phyloP scores from a whole-genome alignment of 2,113 vertebrate species.

The Lates calcarifer region DNA sequence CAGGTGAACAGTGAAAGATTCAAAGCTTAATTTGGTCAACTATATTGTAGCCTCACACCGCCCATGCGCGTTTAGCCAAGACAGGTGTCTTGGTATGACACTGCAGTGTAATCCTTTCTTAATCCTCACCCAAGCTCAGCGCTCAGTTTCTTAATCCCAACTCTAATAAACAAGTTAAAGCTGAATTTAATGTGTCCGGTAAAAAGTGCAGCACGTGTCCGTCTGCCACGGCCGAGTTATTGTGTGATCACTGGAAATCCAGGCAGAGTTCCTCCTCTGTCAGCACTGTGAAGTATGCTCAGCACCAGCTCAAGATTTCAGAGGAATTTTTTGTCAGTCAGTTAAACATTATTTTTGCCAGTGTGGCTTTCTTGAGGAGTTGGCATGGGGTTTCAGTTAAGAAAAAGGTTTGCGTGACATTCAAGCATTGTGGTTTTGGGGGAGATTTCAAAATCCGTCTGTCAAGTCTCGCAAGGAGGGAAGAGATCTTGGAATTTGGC shows the following conservation, averaged over 20 bases:
- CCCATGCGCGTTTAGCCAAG: constrained; percentile 28
- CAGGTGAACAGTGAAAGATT: background rate
- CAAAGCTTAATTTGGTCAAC: background rate
- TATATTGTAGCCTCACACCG: background rate
- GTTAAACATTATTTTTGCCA: constrained; percentile 53
- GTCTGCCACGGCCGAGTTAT: constrained; percentile 33
- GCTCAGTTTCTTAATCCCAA: constrained; percentile 72
- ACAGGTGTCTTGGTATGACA: constrained; percentile 66
- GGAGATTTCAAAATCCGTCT: constrained; percentile 63
- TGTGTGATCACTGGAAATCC: constrained; percentile 50
- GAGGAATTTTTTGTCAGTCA: constrained; percentile 49
- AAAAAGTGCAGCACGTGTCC: constrained; percentile 57
- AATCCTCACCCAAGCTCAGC: constrained; percentile 60
- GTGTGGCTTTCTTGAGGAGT: constrained; percentile 60
- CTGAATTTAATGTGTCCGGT: constrained; percentile 68
- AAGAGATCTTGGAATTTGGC: constrained; percentile 68
- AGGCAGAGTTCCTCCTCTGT: constrained; percentile 47
- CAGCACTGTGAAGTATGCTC: constrained; percentile 45
- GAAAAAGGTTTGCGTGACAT: constrained; percentile 73
- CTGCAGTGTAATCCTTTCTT: constrained; percentile 67
- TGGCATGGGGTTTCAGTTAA: constrained; percentile 60
- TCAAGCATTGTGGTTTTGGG: constrained; percentile 64
- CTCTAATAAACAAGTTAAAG: constrained; percentile 74
- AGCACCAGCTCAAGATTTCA: constrained; percentile 45
- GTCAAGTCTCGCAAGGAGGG: constrained; percentile 56